Percentiles rank a stretch among this genome's conserved stretches.
Evolutionary conservation across 2,888 invertebrate genomes (phyloP).

Genomic region (Ichneumoninae sp.): DNA sequence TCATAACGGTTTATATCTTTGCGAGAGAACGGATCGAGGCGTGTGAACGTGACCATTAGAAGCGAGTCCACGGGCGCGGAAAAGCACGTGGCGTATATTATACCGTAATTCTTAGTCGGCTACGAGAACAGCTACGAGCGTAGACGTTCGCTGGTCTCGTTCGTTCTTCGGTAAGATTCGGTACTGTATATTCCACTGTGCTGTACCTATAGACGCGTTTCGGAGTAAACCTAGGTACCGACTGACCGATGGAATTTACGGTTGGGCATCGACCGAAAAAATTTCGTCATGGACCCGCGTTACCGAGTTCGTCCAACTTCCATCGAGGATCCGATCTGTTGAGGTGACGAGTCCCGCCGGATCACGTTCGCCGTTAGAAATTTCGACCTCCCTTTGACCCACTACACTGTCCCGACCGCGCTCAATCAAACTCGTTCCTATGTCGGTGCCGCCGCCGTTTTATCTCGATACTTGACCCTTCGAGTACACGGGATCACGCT

Average conservation of each 20-base stretch:
- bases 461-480: background rate
- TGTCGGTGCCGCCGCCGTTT: background rate
- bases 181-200: background rate
- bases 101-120: slow-evolving; percentile 55
- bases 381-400: slow-evolving; percentile 52
- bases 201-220: background rate
- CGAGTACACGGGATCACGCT: too few species aligned
- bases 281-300: slow-evolving; percentile 14
- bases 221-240: background rate
- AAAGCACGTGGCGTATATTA: slow-evolving; percentile 55
- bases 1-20: slow-evolving; percentile 62
- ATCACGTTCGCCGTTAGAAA: slow-evolving; percentile 60
- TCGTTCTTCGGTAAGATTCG: slow-evolving; percentile 18
- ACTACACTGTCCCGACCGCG: slow-evolving; percentile 15
- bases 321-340: slow-evolving; percentile 23
- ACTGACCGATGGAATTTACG: slow-evolving; percentile 18
- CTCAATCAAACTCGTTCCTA: slow-evolving; percentile 23
- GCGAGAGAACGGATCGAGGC: slow-evolving; percentile 51
- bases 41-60: slow-evolving; percentile 65
- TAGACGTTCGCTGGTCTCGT: slow-evolving; percentile 22
- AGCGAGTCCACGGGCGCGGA: slow-evolving; percentile 33
- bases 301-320: background rate
- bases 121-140: background rate
- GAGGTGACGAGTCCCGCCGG: slow-evolving; percentile 43
- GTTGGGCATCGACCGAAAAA: slow-evolving; percentile 6